Base-by-base conservation (phyloP, 2,113 vertebrate genomes). In the Xenopus laevis region DNA sequence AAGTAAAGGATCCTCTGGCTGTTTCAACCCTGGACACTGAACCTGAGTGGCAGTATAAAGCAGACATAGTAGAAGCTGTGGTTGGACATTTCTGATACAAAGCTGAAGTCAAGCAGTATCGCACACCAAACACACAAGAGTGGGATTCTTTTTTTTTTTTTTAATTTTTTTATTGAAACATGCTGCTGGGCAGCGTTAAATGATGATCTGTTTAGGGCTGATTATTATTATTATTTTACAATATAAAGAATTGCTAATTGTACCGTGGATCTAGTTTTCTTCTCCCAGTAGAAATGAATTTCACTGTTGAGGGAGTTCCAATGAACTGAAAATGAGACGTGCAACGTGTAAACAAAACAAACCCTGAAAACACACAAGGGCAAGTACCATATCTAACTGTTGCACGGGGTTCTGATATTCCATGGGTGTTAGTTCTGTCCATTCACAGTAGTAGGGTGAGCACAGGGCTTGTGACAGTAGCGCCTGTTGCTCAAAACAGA, bases 121-220 rank as follows among this genome's bases (percentile, higher is more conserved):
- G 23, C 2, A 27, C 61, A 63, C 23, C 15, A 17, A 63, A 63
- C 61, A 63, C 62, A 67, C 16, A 23, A 27, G n/a, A 57, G n/a
- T 13, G n/a, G 27, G 10, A 21, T 74, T 67, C 18, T 68, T 52
- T 68, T 84, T 72, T 61, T 87, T 52, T 61, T 58, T 88, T 68
- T 52, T 68, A 84, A 69, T 61, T 87, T 52, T 86, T 89, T 91
- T 90, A 87, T 94, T 93, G 90, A 90, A 92, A 92, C 82, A 85
- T 90, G 88, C 93, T 89, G 85, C 83, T 86, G 90, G 92, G 88
- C 93, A 93, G 93, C 93, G 85, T 93, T 90, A 81, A 82, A 66
- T 88, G 81, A 83, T 84, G 85, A 89, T 82, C 87, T 81, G 84
- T 83, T 84, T 81, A 80, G 80, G 63, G 65, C 68, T 47, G 30